A percentile compares a stretch with the other conserved stretches of the same genome.
phyloP scores from a whole-genome alignment of 2,888 invertebrate genomes.

The Drosophila infuscata region DNA sequence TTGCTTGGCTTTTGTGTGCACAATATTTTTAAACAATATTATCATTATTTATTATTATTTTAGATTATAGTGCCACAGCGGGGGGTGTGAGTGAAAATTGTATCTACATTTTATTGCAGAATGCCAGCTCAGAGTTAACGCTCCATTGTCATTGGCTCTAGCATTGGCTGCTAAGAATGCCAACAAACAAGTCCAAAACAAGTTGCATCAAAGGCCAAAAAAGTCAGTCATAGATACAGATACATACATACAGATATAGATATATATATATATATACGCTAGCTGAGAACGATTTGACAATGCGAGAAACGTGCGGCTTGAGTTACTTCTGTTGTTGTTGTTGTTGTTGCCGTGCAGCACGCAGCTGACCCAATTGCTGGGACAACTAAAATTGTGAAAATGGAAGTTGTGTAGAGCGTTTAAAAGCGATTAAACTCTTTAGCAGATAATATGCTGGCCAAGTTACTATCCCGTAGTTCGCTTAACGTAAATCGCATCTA shows the following conservation, averaged over 20 bases:
- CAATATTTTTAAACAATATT: slow-evolving; percentile 23
- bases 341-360: slow-evolving; percentile 42
- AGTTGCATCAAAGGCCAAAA: slow-evolving; percentile 74
- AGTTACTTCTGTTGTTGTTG: slow-evolving; percentile 41
- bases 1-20: slow-evolving; percentile 8
- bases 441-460: slow-evolving; percentile 51
- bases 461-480: slow-evolving; percentile 9
- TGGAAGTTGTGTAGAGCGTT: slow-evolving; percentile 28
- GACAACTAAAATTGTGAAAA: slow-evolving; percentile 24
- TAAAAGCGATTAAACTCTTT: slow-evolving; percentile 49
- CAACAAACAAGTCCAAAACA: slow-evolving; percentile 66
- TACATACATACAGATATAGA: slow-evolving; percentile 8
- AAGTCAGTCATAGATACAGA: slow-evolving; percentile 44
- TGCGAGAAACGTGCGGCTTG: slow-evolving; percentile 41
- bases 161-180: slow-evolving; percentile 60
- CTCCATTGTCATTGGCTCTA: slow-evolving; percentile 38
- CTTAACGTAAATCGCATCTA: slow-evolving; percentile 49
- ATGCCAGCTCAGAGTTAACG: slow-evolving; percentile 40
- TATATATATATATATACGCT: slow-evolving; percentile 15
- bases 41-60: slow-evolving; percentile 18
- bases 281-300: slow-evolving; percentile 54
- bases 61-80: slow-evolving; percentile 6
- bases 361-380: slow-evolving; percentile 61
- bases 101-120: slow-evolving; percentile 26
- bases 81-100: slow-evolving; percentile 4